These are phyloP conservation scores for Gymnarchus niloticus DNA, from an alignment of 2,113 vertebrate species.

Conservation along the genomic window DNA sequence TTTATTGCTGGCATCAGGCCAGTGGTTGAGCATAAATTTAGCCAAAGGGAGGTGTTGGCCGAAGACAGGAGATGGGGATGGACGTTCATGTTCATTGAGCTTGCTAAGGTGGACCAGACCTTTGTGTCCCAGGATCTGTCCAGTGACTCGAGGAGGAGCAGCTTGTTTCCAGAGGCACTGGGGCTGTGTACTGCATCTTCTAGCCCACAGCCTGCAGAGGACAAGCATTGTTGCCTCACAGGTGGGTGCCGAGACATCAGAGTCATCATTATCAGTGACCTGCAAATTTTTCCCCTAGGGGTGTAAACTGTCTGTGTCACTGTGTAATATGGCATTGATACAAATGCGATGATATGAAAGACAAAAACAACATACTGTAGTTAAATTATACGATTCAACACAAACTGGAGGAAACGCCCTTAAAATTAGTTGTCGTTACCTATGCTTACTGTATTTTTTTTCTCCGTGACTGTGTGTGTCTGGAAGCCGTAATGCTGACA, in stretches of 20 bases:
- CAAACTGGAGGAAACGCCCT: background rate
- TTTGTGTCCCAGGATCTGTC: slow-evolving; percentile 22
- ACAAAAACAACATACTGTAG: too few species aligned
- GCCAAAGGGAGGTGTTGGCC: too few species aligned
- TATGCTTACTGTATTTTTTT: background rate
- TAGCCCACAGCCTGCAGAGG: background rate
- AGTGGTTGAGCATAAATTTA: too few species aligned
- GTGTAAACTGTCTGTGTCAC: background rate
- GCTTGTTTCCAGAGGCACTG: background rate
- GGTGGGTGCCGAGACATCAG: background rate
- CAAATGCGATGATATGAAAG: background rate
- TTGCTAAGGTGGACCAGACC: background rate
- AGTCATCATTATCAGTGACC: background rate
- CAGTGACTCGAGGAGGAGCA: background rate
- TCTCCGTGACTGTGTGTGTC: background rate
- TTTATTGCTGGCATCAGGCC: too few species aligned
- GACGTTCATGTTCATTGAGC: background rate
- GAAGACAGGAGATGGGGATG: background rate
- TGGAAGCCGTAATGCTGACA: background rate
- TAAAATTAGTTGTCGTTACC: background rate
- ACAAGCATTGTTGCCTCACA: background rate
- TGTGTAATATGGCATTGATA: background rate
- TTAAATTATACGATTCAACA: background rate
- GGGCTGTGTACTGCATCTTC: slow-evolving; percentile 2
- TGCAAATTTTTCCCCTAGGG: background rate